Evolutionary conservation across 2,113 vertebrate genomes (phyloP), one percentile per base, ranked within the genome.

Genomic region (Proteles cristata): DNA sequence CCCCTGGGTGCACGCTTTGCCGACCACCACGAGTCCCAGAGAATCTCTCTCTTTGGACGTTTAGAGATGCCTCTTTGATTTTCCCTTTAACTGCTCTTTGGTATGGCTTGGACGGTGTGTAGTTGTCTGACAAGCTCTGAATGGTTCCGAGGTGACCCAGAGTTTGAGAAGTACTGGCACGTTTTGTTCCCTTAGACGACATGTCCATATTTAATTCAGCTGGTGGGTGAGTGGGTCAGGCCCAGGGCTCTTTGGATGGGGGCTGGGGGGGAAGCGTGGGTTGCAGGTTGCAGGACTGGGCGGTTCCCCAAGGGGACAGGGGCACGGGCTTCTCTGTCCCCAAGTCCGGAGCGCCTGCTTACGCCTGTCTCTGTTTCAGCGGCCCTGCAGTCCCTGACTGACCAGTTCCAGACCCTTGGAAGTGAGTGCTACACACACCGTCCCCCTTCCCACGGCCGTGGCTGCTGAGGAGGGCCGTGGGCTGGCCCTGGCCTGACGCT

Each of bases 1-100:
- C 21, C 4, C 26, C 2, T 31, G 2, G 1, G 0, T 1, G 50
- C 12, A 0, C 31, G 1, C 23, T 35, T 33, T 28, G 69, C 26
- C 26, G 1, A 15, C 0, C 5, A 84, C 4, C 55, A 31, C 1
- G 0, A 19, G 63, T 14, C 53, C 21, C 35, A 50, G 25, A 58
- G 17, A 2, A 2, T 28, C 15, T 45, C 5, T 84, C 58, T 66
- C 14, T 73, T 31, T 21, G 61, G n/a, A 87, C 0, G 1, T n/a
- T 21, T 55, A 39, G 15, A 11, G 74, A 31, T 19, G 31, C 21
- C 7, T 1, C 58, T 0, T 53, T 58, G 45, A 6, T 48, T 43
- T 61, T 23, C 33, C 53, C 89, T 71, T 11, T 39, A 25, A 8
- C 10, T 16, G 31, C 63, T 39, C 23, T 33, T 83, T 26, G 82